Percentiles rank a stretch among this genome's conserved stretches.
These are phyloP conservation scores for Acronicta alni DNA, from an alignment of 2,888 invertebrate genomes.

Conservation along the genomic window DNA sequence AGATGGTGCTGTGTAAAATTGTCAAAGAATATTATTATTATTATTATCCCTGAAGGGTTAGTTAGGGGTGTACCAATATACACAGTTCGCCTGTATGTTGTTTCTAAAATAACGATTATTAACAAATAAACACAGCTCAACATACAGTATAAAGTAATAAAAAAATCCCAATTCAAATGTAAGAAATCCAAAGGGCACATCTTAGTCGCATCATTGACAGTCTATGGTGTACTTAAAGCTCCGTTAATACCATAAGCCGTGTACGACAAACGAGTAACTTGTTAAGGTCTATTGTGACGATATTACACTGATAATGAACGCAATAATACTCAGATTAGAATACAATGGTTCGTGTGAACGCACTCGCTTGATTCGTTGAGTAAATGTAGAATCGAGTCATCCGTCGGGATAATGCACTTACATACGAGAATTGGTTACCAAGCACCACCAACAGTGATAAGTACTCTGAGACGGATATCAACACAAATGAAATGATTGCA, in stretches of 20 bases:
- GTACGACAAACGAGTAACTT: conserved; percentile 48
- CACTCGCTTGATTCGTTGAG: conserved; percentile 40
- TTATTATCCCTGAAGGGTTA: too few species aligned
- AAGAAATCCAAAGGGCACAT: conserved; percentile 32
- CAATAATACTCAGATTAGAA: conserved; percentile 65
- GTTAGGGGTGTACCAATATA: too few species aligned
- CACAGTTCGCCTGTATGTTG: too few species aligned
- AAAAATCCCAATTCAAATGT: too few species aligned
- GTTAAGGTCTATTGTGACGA: conserved; percentile 60
- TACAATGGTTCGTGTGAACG: conserved; percentile 61
- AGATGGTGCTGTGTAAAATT: too few species aligned
- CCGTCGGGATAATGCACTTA: conserved; percentile 39
- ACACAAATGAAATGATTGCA: too few species aligned
- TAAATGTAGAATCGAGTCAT: conserved; percentile 33
- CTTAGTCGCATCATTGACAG: conserved; percentile 9
- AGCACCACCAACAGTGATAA: too few species aligned
- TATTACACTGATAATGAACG: conserved; percentile 58
- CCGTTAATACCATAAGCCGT: conserved; percentile 47
- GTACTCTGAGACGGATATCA: too few species aligned
- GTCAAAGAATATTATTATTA: too few species aligned
- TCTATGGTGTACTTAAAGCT: conserved; percentile 30
- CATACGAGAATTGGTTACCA: conserved; percentile 23
- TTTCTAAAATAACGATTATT: not conserved
- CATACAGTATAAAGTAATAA: too few species aligned
- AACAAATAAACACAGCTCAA: too few species aligned